These are phyloP conservation scores for Rhagoletis zephyria DNA, from an alignment of 1,140 invertebrate species.

Conservation along the genomic window DNA sequence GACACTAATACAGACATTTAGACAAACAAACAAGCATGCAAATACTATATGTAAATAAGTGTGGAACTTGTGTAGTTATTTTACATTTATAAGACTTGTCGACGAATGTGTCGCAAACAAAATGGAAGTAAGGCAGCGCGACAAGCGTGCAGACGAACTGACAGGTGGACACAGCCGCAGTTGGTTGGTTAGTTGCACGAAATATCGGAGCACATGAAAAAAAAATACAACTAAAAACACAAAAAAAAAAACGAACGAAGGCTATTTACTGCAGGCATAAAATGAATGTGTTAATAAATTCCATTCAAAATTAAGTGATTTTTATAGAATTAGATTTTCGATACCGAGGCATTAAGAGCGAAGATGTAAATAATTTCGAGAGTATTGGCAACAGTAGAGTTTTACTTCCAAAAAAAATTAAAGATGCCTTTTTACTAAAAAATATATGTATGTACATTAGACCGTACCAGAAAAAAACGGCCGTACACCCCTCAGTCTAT, in stretches of 20 bases:
- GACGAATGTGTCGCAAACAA: conserved; percentile 15
- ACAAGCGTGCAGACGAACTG: neutral
- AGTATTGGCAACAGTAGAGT: no score
- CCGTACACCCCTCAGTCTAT: no score
- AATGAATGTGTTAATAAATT: conserved; percentile 3
- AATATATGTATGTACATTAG: no score
- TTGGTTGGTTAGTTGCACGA: neutral
- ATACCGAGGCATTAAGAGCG: no score
- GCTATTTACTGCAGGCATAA: neutral
- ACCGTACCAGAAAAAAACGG: no score
- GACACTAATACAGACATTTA: conserved; percentile 43
- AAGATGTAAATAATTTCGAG: no score
- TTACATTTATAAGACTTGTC: neutral
- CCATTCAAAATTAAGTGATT: neutral
- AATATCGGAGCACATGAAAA: neutral
- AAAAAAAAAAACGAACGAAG: neutral
- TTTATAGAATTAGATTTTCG: neutral
- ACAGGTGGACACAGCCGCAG: neutral
- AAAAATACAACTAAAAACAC: neutral
- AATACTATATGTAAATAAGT: neutral
- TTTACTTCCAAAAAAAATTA: no score
- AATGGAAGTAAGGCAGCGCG: neutral
- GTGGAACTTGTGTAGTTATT: neutral
- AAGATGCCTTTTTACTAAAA: no score
- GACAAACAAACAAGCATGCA: conserved; percentile 6